Evolutionary conservation across 1,140 invertebrate genomes (phyloP).

Genomic region (Tetramorium simillimum): DNA sequence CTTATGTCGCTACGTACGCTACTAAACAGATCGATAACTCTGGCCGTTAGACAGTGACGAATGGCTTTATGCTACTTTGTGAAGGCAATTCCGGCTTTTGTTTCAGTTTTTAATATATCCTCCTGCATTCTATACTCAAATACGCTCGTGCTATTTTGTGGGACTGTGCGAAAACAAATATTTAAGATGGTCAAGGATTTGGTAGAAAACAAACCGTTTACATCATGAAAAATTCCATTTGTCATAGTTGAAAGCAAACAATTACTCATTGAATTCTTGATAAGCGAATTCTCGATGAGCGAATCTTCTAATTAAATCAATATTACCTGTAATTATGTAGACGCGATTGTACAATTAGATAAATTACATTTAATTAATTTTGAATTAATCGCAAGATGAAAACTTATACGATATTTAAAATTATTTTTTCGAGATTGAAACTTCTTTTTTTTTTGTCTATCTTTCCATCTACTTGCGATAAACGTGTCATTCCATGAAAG

Average conservation of each 20-base stretch:
- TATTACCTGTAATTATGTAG: neutral
- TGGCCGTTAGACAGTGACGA: slow-evolving; percentile 49
- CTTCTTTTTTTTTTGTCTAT: neutral
- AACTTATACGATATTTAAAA: neutral
- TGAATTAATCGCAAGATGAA: neutral
- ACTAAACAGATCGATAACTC: slow-evolving; percentile 63
- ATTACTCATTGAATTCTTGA: slow-evolving; percentile 45
- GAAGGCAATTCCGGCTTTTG: slow-evolving; percentile 59
- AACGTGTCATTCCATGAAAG: slow-evolving; percentile 1
- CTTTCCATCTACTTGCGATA: neutral
- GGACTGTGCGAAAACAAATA: slow-evolving; percentile 1
- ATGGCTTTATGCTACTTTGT: slow-evolving; percentile 58
- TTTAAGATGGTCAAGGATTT: slow-evolving; percentile 41
- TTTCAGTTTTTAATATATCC: slow-evolving; percentile 57
- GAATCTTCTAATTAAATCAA: neutral
- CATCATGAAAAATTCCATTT: slow-evolving; percentile 57
- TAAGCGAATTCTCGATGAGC: neutral
- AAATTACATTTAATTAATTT: neutral
- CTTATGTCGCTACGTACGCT: slow-evolving; percentile 2
- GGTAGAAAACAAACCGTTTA: slow-evolving; percentile 50
- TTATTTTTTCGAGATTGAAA: neutral
- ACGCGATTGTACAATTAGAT: neutral
- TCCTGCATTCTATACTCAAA: neutral
- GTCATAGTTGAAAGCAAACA: slow-evolving; percentile 12
- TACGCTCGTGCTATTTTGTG: slow-evolving; percentile 48